These are phyloP conservation scores for Saccopteryx leptura DNA, from an alignment of 2,113 vertebrate genomes.

Conservation along the genomic window DNA sequence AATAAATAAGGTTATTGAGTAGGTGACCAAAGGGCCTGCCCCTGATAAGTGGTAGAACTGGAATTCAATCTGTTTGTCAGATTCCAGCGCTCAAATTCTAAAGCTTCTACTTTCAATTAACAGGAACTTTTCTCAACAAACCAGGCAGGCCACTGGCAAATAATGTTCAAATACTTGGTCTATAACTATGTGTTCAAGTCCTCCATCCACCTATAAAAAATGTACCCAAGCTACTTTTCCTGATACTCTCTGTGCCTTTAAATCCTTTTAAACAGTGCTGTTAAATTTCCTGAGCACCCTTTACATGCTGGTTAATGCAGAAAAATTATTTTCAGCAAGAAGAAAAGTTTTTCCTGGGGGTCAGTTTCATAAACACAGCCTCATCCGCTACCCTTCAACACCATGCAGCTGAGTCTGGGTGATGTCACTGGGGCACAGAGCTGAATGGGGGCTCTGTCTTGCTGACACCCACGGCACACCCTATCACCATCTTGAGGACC, in stretches of 20 bases:
- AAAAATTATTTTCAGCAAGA: constrained; percentile 46
- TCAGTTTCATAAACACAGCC: not conserved
- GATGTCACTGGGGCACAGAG: not conserved
- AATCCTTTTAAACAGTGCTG: constrained; percentile 17
- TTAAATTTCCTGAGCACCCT: not conserved
- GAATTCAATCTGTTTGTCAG: not conserved
- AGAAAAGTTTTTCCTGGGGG: not conserved
- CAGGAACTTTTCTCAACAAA: not conserved
- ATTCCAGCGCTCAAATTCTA: constrained; percentile 1
- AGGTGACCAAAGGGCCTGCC: not conserved
- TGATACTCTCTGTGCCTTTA: not conserved
- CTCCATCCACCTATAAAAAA: not conserved
- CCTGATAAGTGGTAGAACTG: not conserved
- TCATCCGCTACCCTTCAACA: not conserved
- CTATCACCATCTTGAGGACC: too few species aligned
- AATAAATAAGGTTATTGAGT: not conserved
- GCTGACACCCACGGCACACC: not conserved
- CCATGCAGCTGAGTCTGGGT: not conserved
- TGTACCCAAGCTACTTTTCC: not conserved
- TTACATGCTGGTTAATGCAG: not conserved
- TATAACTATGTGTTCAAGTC: not conserved
- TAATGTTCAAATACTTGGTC: not conserved
- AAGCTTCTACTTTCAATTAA: not conserved
- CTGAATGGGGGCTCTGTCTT: not conserved
- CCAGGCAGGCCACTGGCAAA: not conserved